phyloP scores from a whole-genome alignment of 2,113 vertebrate genomes.

The Siphamia tubifer region DNA sequence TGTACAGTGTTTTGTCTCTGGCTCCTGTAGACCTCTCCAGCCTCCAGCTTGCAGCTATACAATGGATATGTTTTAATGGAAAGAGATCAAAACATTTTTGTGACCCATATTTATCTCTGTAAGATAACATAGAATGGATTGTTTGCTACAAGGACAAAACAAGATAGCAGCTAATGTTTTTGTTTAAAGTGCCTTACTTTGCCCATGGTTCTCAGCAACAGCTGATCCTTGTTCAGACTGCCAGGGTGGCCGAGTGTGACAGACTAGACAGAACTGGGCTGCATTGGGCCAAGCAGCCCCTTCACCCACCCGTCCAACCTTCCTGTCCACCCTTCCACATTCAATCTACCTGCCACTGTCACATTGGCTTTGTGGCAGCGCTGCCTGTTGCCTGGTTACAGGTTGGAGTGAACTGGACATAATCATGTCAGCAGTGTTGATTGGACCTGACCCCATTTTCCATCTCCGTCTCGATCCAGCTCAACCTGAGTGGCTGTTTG shows the following conservation, averaged over 20 bases:
- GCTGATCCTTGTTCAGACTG: neutral
- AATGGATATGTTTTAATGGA: conserved; percentile 17
- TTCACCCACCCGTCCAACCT: neutral
- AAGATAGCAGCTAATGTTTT: conserved; percentile 24
- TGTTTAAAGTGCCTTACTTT: conserved; percentile 9
- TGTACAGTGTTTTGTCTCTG: neutral
- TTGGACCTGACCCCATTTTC: conserved; percentile 72
- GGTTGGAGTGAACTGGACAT: conserved; percentile 65
- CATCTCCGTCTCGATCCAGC: conserved; percentile 46
- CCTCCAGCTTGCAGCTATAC: conserved; percentile 3
- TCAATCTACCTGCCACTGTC: conserved; percentile 69
- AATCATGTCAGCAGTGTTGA: conserved; percentile 74
- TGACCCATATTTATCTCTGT: conserved; percentile 26
- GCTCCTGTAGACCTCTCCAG: neutral
- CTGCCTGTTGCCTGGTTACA: conserved; percentile 73
- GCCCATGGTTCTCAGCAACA: neutral
- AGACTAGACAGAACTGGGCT: conserved; percentile 44
- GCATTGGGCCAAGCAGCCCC: conserved; percentile 24
- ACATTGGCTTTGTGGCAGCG: conserved; percentile 62
- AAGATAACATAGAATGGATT: conserved; percentile 3
- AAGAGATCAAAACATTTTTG: conserved; percentile 15
- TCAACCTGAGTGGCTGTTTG: conserved; percentile 72
- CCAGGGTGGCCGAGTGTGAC: neutral
- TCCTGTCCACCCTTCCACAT: conserved; percentile 39
- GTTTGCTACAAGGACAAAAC: conserved; percentile 30